Evolutionary conservation across 2,113 vertebrate genomes (phyloP).

Genomic region (Carassius auratus): DNA sequence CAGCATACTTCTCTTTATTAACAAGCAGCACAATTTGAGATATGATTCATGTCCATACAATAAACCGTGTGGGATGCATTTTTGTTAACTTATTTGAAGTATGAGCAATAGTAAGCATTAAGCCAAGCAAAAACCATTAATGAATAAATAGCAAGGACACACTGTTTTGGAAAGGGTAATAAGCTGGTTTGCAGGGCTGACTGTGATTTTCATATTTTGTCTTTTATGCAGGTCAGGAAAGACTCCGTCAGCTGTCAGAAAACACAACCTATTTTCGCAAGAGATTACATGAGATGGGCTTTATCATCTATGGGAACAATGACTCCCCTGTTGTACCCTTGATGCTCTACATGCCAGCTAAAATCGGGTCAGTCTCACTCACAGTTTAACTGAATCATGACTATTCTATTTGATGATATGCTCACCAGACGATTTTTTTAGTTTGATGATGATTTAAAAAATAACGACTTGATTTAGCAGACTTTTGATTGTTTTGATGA

Average conservation of each 20-base stretch:
- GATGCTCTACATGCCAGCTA: constrained; percentile 98
- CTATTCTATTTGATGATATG: background rate
- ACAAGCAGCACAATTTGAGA: background rate
- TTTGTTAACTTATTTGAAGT: background rate
- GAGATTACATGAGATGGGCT: constrained; percentile 87
- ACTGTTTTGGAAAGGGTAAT: background rate
- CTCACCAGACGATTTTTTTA: background rate
- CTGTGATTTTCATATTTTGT: background rate
- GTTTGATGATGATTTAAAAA: background rate
- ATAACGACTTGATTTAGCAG: background rate
- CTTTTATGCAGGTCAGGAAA: constrained; percentile 78
- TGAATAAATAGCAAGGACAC: background rate
- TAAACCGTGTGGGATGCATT: background rate
- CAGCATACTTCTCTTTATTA: background rate
- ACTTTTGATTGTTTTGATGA: too few species aligned
- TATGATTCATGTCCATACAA: background rate
- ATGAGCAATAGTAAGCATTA: background rate
- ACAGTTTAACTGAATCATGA: background rate
- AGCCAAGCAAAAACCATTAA: background rate
- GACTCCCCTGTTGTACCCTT: constrained; percentile 94
- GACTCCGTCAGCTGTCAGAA: constrained; percentile 87
- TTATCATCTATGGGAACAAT: constrained; percentile 96
- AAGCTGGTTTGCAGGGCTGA: background rate
- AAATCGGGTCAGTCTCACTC: constrained; percentile 84
- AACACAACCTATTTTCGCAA: constrained; percentile 92